Evolutionary conservation across 2,113 vertebrate genomes (phyloP), one percentile per base, ranked within the genome.

Genomic region (Chascanopsetta lugubris): DNA sequence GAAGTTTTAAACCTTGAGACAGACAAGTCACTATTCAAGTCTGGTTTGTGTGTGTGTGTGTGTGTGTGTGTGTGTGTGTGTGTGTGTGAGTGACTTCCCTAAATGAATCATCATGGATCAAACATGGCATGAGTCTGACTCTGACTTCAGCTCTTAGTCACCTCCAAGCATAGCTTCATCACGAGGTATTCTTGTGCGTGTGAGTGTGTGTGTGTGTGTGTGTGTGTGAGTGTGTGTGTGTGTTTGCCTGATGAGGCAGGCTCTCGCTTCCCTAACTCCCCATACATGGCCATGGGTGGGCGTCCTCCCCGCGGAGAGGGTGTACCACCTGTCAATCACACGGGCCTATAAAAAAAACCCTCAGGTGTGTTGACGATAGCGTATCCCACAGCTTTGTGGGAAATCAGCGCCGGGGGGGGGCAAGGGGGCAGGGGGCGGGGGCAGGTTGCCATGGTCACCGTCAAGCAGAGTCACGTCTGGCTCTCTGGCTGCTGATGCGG

Each of bases 81-180:
- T 29, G 5, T 47, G 53, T 24, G 1, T 32, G n/a, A n/a, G n/a
- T n/a, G n/a, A n/a, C n/a, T n/a, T n/a, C n/a, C n/a, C 26, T 48
- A 30, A 8, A 27, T 80, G 83, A 82, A 64, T 88, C 85, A 90
- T 13, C 3, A 2, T 0, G 18, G 17, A 34, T 63, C 15, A 72
- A 70, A 65, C 7, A 36, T 21, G 17, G 46, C 15, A 30, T 51
- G 46, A 18, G 27, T 4, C 13, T 64, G n/a, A n/a, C 40, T 21
- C 21, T 70, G 59, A 75, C 67, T 68, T 69, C 43, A 72, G 29
- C 30, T 67, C 69, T 88, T 75, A 80, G 60, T 88, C 88, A 89
- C 48, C 43, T 56, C 65, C 40, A 17, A 34, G 51, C 46, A 15
- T n/a, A 40, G 24, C 64, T 29, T 51, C 61, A 65, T 62, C 65